These are phyloP conservation scores for Littorina saxatilis DNA, from an alignment of 1,140 invertebrate genomes.

Conservation along the genomic window DNA sequence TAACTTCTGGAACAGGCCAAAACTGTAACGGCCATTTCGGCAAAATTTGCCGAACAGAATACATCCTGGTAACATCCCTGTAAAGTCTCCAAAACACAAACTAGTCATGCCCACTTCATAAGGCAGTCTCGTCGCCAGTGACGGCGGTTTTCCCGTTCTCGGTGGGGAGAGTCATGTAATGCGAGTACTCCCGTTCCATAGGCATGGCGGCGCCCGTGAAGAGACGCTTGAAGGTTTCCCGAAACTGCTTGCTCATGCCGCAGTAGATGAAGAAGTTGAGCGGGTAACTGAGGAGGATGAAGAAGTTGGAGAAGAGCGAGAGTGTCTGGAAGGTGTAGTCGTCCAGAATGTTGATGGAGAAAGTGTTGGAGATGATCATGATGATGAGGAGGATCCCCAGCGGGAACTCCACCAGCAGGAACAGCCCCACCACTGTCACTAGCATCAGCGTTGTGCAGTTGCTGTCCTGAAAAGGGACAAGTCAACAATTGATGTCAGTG, in stretches of 20 bases:
- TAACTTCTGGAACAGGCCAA: too few species aligned
- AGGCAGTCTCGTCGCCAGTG: conserved; percentile 64
- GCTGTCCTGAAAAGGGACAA: conserved; percentile 79
- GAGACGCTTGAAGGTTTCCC: conserved; percentile 94
- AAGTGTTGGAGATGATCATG: conserved; percentile 86
- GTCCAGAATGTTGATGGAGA: conserved; percentile 73
- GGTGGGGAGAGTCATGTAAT: conserved; percentile 70
- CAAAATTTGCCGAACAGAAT: too few species aligned
- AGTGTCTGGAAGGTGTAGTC: conserved; percentile 48
- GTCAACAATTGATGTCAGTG: too few species aligned
- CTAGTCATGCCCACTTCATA: conserved; percentile 49
- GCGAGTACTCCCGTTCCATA: conserved; percentile 64
- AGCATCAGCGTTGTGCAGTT: conserved; percentile 96
- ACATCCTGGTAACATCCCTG: too few species aligned
- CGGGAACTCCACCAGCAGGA: conserved; percentile 93
- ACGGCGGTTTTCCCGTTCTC: conserved; percentile 67
- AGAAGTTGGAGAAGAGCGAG: conserved; percentile 85
- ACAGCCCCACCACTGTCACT: conserved; percentile 95
- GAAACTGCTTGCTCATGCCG: conserved; percentile 94
- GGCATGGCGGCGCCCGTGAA: conserved; percentile 77
- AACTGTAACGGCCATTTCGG: too few species aligned
- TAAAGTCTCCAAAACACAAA: too few species aligned
- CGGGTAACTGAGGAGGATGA: conserved; percentile 93
- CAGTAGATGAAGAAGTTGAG: conserved; percentile 98
- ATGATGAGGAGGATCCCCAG: conserved; percentile 86